Evolutionary conservation across 1,140 invertebrate species (phyloP).

Genomic region (Monomorium pharaonis): DNA sequence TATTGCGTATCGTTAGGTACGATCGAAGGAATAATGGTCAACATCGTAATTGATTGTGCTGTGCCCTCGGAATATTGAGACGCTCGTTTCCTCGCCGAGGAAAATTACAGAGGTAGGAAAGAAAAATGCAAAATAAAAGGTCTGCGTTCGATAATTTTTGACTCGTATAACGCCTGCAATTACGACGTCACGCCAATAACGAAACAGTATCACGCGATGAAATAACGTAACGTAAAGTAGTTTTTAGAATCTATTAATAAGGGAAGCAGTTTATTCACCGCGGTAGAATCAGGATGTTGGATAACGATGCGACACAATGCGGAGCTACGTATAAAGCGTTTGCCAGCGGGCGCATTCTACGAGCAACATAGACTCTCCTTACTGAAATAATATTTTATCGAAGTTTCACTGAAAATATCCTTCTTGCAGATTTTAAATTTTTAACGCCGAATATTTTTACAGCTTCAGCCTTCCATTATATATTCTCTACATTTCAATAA

Average conservation of each 20-base stretch:
- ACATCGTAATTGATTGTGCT: background rate
- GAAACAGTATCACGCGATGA: background rate
- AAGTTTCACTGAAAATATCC: background rate
- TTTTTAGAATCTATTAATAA: slow-evolving; percentile 23
- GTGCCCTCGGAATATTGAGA: background rate
- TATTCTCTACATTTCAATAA: background rate
- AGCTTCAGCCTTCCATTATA: background rate
- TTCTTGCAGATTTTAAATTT: background rate
- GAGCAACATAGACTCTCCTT: background rate
- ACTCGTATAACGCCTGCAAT: background rate
- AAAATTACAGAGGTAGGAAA: background rate
- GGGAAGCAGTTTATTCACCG: slow-evolving; percentile 1
- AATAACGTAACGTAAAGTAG: background rate
- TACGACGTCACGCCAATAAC: background rate
- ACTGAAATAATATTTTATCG: background rate
- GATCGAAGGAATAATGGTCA: background rate
- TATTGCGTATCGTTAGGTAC: background rate
- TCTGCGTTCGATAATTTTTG: background rate
- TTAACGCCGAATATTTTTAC: background rate
- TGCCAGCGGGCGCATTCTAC: background rate
- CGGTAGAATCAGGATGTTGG: slow-evolving; percentile 14
- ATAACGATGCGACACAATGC: slow-evolving; percentile 54
- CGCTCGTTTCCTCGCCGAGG: background rate
- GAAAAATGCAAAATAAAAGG: background rate
- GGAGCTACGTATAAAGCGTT: slow-evolving; percentile 29